Evolutionary conservation across 2,113 vertebrate genomes (phyloP).

Genomic region (Sorex araneus): DNA sequence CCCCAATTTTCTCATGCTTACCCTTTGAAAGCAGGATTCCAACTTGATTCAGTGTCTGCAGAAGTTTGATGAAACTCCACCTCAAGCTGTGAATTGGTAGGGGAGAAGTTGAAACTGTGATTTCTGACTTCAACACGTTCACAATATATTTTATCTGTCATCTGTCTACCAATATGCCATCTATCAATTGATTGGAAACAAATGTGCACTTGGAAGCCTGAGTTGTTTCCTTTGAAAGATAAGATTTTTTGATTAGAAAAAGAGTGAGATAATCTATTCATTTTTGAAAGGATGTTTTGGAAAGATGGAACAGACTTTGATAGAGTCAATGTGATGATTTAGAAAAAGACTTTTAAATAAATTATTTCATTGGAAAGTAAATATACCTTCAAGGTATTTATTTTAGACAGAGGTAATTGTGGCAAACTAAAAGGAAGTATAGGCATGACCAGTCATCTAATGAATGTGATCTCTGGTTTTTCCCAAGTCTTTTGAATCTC

Average conservation of each 20-base stretch:
- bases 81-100: not conserved
- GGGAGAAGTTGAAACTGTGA: not conserved
- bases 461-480: not conserved
- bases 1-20: conserved; percentile 36
- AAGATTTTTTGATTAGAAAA: conserved; percentile 64
- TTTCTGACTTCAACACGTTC: conserved; percentile 35
- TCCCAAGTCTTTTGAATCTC: not conserved
- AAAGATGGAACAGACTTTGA: not conserved
- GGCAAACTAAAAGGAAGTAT: conserved; percentile 8
- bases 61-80: not conserved
- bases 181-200: not conserved
- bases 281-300: conserved; percentile 34
- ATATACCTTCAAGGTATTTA: not conserved
- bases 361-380: not conserved
- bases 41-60: not conserved
- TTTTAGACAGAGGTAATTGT: conserved; percentile 37
- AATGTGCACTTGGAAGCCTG: not conserved
- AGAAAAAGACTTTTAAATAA: conserved; percentile 21
- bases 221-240: conserved; percentile 11
- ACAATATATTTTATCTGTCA: not conserved
- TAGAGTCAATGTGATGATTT: conserved; percentile 10
- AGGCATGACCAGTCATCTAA: not conserved
- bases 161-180: not conserved
- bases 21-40: conserved; percentile 59
- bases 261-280: not conserved